Conservation (phyloP, 2,888 invertebrate species). For the Tetanocera ferruginea region DNA sequence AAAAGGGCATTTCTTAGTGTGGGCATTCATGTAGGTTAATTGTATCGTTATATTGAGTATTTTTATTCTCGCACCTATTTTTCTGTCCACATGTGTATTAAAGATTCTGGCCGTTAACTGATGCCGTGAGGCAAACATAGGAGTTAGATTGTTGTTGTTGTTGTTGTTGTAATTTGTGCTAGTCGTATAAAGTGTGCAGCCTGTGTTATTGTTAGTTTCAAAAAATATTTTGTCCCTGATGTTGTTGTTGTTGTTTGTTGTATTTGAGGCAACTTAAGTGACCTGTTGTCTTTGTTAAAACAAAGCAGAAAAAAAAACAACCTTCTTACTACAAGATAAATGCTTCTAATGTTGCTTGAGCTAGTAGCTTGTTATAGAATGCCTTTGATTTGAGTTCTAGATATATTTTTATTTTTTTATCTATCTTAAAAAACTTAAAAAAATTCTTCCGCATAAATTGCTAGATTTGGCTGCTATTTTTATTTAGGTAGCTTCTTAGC, state of each 20-base stretch:
- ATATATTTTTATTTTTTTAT: background rate
- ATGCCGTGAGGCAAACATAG: background rate
- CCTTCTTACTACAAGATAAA: background rate
- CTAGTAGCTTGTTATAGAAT: background rate
- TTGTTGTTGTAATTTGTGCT: background rate
- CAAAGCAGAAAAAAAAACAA: slow-evolving; percentile 8
- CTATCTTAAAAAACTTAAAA: background rate
- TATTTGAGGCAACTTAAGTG: background rate
- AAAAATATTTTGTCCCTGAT: background rate
- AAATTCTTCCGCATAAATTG: background rate
- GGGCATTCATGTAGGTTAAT: too few species aligned
- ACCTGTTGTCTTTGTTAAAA: background rate
- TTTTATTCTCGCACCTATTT: too few species aligned
- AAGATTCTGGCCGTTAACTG: slow-evolving; percentile 16
- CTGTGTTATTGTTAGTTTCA: background rate
- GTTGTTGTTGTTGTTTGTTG: slow-evolving; percentile 1
- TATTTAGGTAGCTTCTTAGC: background rate
- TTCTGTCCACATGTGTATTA: too few species aligned
- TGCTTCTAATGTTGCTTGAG: background rate
- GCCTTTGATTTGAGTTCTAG: background rate
- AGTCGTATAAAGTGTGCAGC: background rate
- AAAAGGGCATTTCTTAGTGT: too few species aligned
- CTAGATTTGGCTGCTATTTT: background rate
- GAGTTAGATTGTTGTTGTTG: background rate
- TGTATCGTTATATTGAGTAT: too few species aligned